phyloP scores from a whole-genome alignment of 2,797 vertebrate species.

The Pangasius larnaudii region DNA sequence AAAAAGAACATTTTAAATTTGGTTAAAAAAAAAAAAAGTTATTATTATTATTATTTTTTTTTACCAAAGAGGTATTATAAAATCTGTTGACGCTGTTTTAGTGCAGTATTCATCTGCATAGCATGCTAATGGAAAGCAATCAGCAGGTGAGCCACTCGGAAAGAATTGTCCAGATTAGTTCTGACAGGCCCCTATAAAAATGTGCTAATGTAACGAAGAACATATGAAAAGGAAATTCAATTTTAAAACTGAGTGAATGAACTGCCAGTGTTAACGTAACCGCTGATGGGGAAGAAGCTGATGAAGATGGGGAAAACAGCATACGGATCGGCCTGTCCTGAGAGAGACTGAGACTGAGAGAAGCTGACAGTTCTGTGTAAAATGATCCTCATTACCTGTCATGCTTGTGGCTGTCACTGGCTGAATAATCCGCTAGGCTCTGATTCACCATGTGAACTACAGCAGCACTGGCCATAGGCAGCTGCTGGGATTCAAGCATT shows the following conservation, averaged over 20 bases:
- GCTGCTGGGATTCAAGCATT: conserved; percentile 10
- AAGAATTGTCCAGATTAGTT: conserved; percentile 39
- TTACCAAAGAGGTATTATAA: neutral
- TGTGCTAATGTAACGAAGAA: conserved; percentile 37
- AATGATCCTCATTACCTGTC: conserved; percentile 40
- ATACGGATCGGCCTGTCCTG: conserved; percentile 1
- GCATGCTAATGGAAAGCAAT: conserved; percentile 33
- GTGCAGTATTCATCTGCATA: conserved; percentile 28
- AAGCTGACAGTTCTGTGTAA: conserved; percentile 29
- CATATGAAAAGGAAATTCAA: conserved; percentile 39
- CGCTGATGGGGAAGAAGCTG: neutral
- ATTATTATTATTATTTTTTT: no score
- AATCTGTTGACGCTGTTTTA: neutral
- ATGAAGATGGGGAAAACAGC: neutral
- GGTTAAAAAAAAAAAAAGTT: neutral
- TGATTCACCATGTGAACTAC: conserved; percentile 9
- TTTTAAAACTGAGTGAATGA: conserved; percentile 27
- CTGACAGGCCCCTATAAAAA: conserved; percentile 34
- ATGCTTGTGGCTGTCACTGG: neutral
- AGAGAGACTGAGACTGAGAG: conserved; percentile 14
- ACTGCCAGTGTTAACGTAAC: neutral
- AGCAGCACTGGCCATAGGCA: conserved; percentile 25
- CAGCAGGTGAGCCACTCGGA: conserved; percentile 34
- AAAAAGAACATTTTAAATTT: neutral
- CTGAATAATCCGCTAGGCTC: neutral